Conservation (phyloP, 2,113 vertebrate genomes). For the Steatornis caripensis region DNA sequence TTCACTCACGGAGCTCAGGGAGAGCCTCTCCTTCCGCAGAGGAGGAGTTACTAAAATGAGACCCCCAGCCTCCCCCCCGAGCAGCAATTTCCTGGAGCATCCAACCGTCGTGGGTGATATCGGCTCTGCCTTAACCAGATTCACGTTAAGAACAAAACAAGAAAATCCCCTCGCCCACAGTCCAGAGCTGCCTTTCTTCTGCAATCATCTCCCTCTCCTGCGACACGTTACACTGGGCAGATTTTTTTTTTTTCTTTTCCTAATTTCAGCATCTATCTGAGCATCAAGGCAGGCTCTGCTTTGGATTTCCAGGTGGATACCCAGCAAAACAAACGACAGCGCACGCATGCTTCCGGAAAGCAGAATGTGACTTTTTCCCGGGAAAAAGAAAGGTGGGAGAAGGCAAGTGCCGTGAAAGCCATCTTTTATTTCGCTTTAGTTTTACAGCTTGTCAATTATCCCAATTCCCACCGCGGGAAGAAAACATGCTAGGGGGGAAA, state of each 20-base stretch:
- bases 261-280: background rate
- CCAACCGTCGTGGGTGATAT: too few relatives aligned
- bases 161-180: background rate
- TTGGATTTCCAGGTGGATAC: background rate
- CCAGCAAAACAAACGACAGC: background rate
- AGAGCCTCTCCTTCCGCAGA: background rate
- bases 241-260: background rate
- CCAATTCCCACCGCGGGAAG: background rate
- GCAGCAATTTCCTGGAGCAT: background rate
- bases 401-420: background rate
- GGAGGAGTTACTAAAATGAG: background rate
- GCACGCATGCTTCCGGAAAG: accelerated
- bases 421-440: background rate
- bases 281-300: background rate
- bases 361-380: background rate
- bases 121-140: background rate
- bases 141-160: background rate
- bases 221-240: too few relatives aligned
- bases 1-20: background rate
- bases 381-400: background rate
- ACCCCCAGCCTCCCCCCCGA: too few relatives aligned
- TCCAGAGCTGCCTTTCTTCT: background rate
- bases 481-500: background rate
- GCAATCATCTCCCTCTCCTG: accelerated
- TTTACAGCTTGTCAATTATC: background rate